phyloP scores from a whole-genome alignment of 2,888 invertebrate species.

The Ctena decussata region DNA sequence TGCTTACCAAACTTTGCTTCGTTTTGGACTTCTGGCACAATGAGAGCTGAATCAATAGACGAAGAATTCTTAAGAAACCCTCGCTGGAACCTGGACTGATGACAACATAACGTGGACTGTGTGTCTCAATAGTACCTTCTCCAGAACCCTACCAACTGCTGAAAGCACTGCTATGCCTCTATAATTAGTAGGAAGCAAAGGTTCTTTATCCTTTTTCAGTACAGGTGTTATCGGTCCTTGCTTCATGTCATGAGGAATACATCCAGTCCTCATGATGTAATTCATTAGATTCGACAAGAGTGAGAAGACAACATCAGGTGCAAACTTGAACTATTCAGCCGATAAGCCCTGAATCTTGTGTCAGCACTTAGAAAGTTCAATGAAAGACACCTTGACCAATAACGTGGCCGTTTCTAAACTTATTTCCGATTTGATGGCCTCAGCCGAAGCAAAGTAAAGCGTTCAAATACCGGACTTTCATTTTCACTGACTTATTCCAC shows the following conservation, averaged over 20 bases:
- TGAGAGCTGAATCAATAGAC: background rate
- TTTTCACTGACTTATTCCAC: no score
- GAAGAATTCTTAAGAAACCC: background rate
- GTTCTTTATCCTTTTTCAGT: background rate
- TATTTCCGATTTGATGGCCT: no score
- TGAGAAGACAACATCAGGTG: no score
- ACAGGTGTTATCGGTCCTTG: background rate
- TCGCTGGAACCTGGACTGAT: background rate
- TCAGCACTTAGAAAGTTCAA: no score
- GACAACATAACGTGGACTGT: background rate
- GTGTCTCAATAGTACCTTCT: background rate
- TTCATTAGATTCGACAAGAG: background rate
- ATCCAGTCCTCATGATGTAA: background rate
- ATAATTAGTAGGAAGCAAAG: background rate
- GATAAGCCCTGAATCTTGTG: no score
- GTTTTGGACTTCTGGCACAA: background rate
- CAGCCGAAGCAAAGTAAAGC: no score
- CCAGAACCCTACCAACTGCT: background rate
- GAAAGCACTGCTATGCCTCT: background rate
- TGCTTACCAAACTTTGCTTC: background rate
- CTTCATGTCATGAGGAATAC: background rate
- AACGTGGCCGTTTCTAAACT: no score
- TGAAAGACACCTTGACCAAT: no score
- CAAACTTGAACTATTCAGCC: no score
- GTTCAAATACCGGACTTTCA: no score